Evolutionary conservation across 2,888 invertebrate genomes (phyloP).

Genomic region (Leuctra nigra): DNA sequence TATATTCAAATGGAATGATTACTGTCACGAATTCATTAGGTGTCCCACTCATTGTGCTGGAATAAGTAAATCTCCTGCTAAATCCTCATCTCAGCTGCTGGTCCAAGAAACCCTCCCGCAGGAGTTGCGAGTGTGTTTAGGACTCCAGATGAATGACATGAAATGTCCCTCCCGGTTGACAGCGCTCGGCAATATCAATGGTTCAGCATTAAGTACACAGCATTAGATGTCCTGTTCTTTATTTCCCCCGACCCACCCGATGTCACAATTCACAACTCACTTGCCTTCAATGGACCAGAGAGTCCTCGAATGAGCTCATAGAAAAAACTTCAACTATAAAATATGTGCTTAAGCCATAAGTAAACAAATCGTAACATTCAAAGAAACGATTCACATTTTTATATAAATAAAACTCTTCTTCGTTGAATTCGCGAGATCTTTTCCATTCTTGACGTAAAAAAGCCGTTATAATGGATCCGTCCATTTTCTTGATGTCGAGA

Average conservation of each 20-base stretch:
- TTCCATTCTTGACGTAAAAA: too few species aligned
- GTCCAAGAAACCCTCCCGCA: too few species aligned
- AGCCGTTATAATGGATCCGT: too few species aligned
- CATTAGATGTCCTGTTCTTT: slow-evolving; percentile 15
- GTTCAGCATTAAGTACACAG: slow-evolving; percentile 9
- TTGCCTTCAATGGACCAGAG: slow-evolving; percentile 11
- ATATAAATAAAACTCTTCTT: too few species aligned
- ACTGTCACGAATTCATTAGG: too few species aligned
- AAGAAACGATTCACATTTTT: slow-evolving; percentile 5
- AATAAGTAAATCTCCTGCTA: too few species aligned
- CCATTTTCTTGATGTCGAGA: too few species aligned
- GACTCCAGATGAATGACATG: neutral
- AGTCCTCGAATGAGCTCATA: neutral
- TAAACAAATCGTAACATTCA: slow-evolving; percentile 9
- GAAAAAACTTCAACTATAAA: slow-evolving; percentile 4
- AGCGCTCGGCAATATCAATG: slow-evolving; percentile 6
- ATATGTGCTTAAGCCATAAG: slow-evolving; percentile 12
- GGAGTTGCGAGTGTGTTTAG: slow-evolving; percentile 6
- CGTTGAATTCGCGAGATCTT: too few species aligned
- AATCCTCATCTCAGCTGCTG: too few species aligned
- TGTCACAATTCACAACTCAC: slow-evolving; percentile 3
- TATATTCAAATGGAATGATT: too few species aligned
- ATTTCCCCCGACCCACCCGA: too few species aligned
- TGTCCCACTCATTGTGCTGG: too few species aligned
- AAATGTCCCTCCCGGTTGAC: slow-evolving; percentile 6